Base-by-base conservation (phyloP, 1,140 invertebrate species). In the Augochlora pura region DNA sequence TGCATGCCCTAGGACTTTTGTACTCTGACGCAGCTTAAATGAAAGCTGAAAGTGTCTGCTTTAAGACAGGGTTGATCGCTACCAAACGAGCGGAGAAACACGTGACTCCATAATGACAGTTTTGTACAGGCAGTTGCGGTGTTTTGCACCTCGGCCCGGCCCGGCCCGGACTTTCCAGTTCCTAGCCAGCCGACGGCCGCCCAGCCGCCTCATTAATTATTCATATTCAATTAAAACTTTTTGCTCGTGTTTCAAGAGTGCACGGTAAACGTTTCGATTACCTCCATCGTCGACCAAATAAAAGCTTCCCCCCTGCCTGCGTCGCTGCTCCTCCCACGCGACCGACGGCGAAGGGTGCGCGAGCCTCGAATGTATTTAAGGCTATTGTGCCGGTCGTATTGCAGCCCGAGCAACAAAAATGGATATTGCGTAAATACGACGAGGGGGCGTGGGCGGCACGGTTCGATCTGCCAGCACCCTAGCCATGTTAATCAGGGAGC, bases 151-250 rank as follows among this genome's bases (percentile, higher is more conserved):
- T 49, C 18, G 54, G n/a, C n/a, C n/a, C n/a, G n/a, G n/a, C n/a
- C 8, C 12, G 46, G 60, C 57, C 25, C 46, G 14, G 12, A 18
- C 38, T 27, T 46, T 49, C 12, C 39, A 23, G 8, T 63, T 63
- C 8, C 18, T 54, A 54, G 10, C 57, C n/a, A 32, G 25, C 46
- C 62, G 23, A 25, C 32, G 9, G 21, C 27, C 32, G 23, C 46
- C 42, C 42, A 27, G 23, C 27, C 49, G 63, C 59, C 71, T 57
- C 67, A 59, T 84, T 84, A 84, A 84, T 84, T 84, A 84, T 83
- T 84, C 81, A 84, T 84, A 83, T 70, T 84, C 83, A 84, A 84
- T 84, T 83, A 84, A 84, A 84, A 84, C 77, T 84, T 84, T 83
- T 66, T 60, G 64, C 66, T 66, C 54, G n/a, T 67, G 67, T 79